phyloP scores from a whole-genome alignment of 1,140 invertebrate genomes.

The Cyclargus thomasi region DNA sequence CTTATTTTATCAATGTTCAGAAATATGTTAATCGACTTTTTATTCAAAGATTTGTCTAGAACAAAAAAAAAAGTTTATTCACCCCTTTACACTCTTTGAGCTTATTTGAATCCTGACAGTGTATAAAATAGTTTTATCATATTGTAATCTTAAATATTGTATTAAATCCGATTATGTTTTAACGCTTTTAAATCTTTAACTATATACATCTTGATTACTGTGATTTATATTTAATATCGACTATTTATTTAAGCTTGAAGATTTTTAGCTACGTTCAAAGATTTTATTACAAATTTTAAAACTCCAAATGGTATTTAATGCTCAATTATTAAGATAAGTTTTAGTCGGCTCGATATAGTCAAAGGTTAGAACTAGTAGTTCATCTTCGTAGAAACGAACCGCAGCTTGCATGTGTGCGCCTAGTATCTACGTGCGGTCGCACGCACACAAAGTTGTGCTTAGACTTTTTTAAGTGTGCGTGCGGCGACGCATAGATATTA shows the following conservation, averaged over 20 bases:
- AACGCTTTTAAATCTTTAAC: conserved; percentile 6
- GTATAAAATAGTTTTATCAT: neutral
- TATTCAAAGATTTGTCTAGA: too few species aligned
- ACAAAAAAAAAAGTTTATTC: too few species aligned
- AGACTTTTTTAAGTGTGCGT: too few species aligned
- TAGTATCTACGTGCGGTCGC: too few species aligned
- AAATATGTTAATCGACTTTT: too few species aligned
- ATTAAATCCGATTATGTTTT: neutral
- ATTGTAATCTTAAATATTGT: neutral
- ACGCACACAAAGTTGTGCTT: too few species aligned
- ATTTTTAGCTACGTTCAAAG: conserved; percentile 2
- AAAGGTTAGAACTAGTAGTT: too few species aligned
- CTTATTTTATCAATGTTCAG: too few species aligned
- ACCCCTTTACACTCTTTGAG: too few species aligned
- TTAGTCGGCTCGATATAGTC: conserved; percentile 8
- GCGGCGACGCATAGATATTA: too few species aligned
- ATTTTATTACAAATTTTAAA: conserved; percentile 3
- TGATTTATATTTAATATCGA: conserved; percentile 2
- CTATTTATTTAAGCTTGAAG: conserved; percentile 12
- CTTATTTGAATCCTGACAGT: neutral
- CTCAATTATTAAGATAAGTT: conserved; percentile 15
- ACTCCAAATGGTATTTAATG: neutral
- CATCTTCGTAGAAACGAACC: too few species aligned
- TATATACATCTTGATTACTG: conserved; percentile 13
- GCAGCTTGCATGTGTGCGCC: too few species aligned